Base-by-base conservation (phyloP, 2,888 invertebrate species). In the Drosophila kambysellisi region DNA sequence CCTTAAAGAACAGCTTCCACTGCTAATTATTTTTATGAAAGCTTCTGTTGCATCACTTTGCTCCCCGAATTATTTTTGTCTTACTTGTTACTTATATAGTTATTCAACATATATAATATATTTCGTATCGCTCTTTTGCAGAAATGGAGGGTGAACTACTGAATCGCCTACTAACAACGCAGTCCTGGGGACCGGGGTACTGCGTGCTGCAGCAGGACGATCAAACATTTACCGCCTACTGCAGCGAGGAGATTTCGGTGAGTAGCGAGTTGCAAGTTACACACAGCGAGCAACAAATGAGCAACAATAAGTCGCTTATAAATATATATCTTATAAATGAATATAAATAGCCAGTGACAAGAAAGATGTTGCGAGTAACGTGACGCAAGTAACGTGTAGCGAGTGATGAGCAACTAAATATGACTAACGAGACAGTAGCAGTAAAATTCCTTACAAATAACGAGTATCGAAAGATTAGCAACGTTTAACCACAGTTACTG, bases 221-320 rank as follows among this genome's bases (percentile, higher is more conserved):
- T 87, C 95, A 95, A 91, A 95, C 95, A 53, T 95, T 96, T 88
- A 96, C 96, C 29, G 95, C 95, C 69, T 96, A 96, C 92, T 94
- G 95, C 82, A 95, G 95, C 89, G 96, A 96, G 92, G 96, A 96
- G 93, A 95, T 96, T 94, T 95, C 95, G 92, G 95, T 96, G 91
- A 95, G 95, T 94, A 48, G 32, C 35, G 20, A 51, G 43, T 43
- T 30, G n/a, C 30, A 39, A 33, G 7, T 25, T 25, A 35, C 20
- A 25, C 0, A 37, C 35, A 65, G 33, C 52, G 8, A 58, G 32
- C 48, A 51, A 17, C 43, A n/a, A 32, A 12, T 25, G 25, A 25
- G 25, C 25, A 25, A 25, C 25, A 25, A 25, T 25, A 25, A 25
- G 25, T 25, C 25, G 25, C 25, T 25, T 25, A 25, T 25, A 25